Conservation (phyloP, 2,888 invertebrate genomes). For the Germaria angustata region DNA sequence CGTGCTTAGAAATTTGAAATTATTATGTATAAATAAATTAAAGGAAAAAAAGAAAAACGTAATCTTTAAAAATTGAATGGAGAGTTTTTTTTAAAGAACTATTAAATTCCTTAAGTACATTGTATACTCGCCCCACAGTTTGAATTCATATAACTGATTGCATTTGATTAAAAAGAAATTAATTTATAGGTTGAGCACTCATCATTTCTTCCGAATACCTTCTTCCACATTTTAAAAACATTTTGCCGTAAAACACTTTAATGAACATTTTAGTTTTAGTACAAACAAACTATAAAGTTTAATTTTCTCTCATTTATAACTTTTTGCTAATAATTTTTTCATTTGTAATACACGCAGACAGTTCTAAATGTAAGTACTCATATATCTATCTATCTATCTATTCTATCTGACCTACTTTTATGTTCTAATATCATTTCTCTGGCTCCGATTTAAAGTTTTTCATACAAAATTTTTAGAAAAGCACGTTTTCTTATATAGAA, state of each 20-base stretch:
- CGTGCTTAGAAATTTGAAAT: slow-evolving; percentile 57
- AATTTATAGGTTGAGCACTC: too few relatives aligned
- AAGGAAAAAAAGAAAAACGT: too few relatives aligned
- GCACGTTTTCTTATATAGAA: neutral
- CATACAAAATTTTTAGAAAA: neutral
- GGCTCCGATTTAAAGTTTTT: neutral
- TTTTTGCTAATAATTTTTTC: slow-evolving; percentile 70
- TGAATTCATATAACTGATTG: slow-evolving; percentile 25
- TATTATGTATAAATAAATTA: too few relatives aligned
- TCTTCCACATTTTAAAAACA: neutral
- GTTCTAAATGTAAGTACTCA: slow-evolving; percentile 80
- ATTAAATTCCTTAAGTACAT: neutral
- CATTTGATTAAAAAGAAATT: neutral
- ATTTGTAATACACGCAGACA: slow-evolving; percentile 78
- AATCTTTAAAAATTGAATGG: too few relatives aligned
- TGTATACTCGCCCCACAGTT: too few relatives aligned
- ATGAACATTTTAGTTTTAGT: neutral
- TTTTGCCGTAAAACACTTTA: neutral
- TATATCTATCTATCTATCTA: slow-evolving; percentile 66
- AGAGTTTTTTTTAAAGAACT: too few relatives aligned
- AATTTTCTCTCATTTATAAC: slow-evolving; percentile 42
- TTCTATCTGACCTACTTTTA: neutral
- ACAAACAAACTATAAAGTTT: neutral
- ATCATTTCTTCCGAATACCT: neutral
- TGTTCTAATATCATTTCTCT: neutral